A percentile compares a stretch with the other conserved stretches of the same genome.
phyloP scores from a whole-genome alignment of 2,888 invertebrate genomes.

The Eupithecia dodoneata region DNA sequence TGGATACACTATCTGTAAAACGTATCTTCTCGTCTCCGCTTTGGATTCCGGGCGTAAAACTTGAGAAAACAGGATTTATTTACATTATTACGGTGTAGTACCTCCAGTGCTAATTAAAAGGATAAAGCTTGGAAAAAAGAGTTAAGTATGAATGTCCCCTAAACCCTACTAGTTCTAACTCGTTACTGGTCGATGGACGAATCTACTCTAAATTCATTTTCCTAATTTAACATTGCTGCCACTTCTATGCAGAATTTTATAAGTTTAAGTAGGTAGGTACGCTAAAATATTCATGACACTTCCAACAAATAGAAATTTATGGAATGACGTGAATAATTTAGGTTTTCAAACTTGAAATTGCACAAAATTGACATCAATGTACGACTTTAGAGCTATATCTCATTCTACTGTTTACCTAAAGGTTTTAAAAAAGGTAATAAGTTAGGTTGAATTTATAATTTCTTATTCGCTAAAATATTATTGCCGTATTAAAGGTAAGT shows the following conservation, averaged over 20 bases:
- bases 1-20: no score
- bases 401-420: conserved; percentile 18
- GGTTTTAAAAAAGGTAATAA: conserved; percentile 16
- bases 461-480: conserved; percentile 55
- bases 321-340: not conserved
- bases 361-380: conserved; percentile 11
- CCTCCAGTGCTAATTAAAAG: conserved; percentile 24
- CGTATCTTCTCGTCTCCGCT: no score
- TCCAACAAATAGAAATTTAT: not conserved
- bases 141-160: conserved; percentile 17
- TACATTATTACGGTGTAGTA: conserved; percentile 34
- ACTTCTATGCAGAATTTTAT: conserved; percentile 1
- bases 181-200: conserved; percentile 42
- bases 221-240: conserved; percentile 17
- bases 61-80: conserved; percentile 42
- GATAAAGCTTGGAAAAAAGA: conserved; percentile 14
- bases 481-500: conserved; percentile 53
- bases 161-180: conserved; percentile 35
- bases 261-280: not conserved
- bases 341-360: not conserved
- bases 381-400: not conserved
- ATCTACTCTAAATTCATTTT: conserved; percentile 38
- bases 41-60: conserved; percentile 1
- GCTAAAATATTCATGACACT: conserved; percentile 2
- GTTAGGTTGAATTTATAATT: conserved; percentile 36